A percentile compares a stretch with the other conserved stretches of the same genome.
These are phyloP conservation scores for Spilosoma lubricipeda DNA, from an alignment of 2,888 invertebrate species.

Conservation along the genomic window DNA sequence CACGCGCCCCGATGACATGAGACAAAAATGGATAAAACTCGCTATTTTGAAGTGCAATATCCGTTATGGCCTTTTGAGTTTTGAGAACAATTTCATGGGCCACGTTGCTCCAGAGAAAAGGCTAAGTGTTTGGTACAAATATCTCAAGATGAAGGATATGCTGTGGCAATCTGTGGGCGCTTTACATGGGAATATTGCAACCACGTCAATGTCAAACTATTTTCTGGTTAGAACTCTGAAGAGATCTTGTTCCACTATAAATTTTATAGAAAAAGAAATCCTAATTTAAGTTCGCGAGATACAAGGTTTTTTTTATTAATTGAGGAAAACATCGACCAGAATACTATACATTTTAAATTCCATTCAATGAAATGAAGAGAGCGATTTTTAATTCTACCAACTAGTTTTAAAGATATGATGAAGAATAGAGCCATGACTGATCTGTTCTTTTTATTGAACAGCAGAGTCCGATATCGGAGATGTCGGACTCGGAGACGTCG, in stretches of 20 bases:
- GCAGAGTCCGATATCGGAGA: slow-evolving; percentile 86
- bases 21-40: slow-evolving; percentile 73
- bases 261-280: not conserved
- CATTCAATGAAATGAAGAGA: not conserved
- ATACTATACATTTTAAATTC: not conserved
- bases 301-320: not conserved
- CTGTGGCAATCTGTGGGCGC: slow-evolving; percentile 75
- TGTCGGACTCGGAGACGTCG: slow-evolving; percentile 86
- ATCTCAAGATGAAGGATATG: slow-evolving; percentile 64
- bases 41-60: slow-evolving; percentile 67
- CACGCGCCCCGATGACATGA: slow-evolving; percentile 51
- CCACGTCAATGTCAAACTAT: slow-evolving; percentile 21
- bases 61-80: slow-evolving; percentile 59
- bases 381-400: not conserved
- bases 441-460: slow-evolving; percentile 23
- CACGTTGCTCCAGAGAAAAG: slow-evolving; percentile 54
- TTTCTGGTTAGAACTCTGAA: slow-evolving; percentile 29
- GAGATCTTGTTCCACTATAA: not conserved
- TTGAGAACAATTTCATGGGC: slow-evolving; percentile 61
- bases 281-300: not conserved
- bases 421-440: not conserved
- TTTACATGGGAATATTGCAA: slow-evolving; percentile 66
- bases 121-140: slow-evolving; percentile 59
- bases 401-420: not conserved
- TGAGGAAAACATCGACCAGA: not conserved